Evolutionary conservation across 2,797 vertebrate species (phyloP).

Genomic region (Crenuchus spilurus): DNA sequence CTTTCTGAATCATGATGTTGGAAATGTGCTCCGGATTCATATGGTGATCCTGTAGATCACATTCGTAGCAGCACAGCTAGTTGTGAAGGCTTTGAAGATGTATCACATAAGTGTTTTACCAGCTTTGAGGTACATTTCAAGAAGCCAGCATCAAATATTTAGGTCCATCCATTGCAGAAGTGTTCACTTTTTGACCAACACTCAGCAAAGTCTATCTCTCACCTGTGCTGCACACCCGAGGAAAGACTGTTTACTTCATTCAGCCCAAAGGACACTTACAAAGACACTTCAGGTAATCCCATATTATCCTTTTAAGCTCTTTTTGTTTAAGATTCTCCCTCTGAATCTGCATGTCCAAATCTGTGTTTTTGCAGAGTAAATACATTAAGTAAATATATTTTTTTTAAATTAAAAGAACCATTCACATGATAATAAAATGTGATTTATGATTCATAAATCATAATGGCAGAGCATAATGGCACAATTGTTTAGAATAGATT

Average conservation of each 20-base stretch:
- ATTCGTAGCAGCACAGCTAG: neutral
- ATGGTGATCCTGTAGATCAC: neutral
- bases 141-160: neutral
- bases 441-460: too few relatives aligned
- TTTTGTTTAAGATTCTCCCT: too few relatives aligned
- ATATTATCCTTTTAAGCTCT: too few relatives aligned
- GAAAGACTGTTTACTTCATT: neutral
- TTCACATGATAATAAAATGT: too few relatives aligned
- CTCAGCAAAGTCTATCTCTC: neutral
- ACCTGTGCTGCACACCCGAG: neutral
- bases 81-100: constrained; percentile 19
- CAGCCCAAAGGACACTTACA: constrained; percentile 25
- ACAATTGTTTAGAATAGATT: too few relatives aligned
- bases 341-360: too few relatives aligned
- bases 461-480: too few relatives aligned
- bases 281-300: too few relatives aligned
- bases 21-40: neutral
- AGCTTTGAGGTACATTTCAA: constrained; percentile 1
- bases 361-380: too few relatives aligned
- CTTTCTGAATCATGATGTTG: neutral
- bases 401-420: too few relatives aligned
- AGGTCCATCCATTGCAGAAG: constrained; percentile 5
- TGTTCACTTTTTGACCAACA: neutral
- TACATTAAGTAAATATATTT: too few relatives aligned
- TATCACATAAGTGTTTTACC: constrained; percentile 5